Base-by-base conservation (phyloP, 2,888 invertebrate species). In the Cerastis leucographa region DNA sequence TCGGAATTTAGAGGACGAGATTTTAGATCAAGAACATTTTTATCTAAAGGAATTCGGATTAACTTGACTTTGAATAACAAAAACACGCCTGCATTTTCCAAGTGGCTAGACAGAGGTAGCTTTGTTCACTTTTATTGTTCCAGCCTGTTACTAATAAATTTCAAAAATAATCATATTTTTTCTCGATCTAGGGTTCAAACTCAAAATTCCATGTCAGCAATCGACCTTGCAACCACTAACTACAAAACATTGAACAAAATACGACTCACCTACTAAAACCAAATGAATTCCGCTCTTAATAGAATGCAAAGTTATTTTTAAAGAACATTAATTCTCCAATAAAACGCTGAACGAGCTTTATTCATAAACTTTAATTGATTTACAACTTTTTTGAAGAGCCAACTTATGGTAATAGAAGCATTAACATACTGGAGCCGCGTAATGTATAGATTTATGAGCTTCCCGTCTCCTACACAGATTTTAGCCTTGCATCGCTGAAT, bases 401-500 rank as follows among this genome's bases (percentile, higher is more conserved):
- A 86, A 85, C 80, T 84, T 88, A 87, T 83, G 87, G 79, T 85
- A 90, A 91, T 90, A 88, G 76, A 88, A 75, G 71, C 83, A 93
- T 92, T 91, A 91, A 87, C 90, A 91, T 91, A 88, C 79, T 85
- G 85, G 81, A 85, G 83, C 76, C 59, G 78, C 66, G 77, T 78
- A 78, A 80, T 80, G 75, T 87, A 85, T 84, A 77, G 87, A 92
- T 92, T 91, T 91, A 92, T 93, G 90, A 87, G 88, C 87, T 91
- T 91, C 86, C 88, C 89, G 89, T 87, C 89, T 88, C 82, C 82
- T 87, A 87, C 86, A 91, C 88, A 91, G 87, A 90, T 83, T 90
- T 81, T 87, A 90, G 89, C 93, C 95, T 94, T 94, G 93, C 87
- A 79, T 89, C 76, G 74, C 76, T 84, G 85, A 93, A 92, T 92